Conservation (phyloP, 1,140 invertebrate genomes). For the Papilio polytes region DNA sequence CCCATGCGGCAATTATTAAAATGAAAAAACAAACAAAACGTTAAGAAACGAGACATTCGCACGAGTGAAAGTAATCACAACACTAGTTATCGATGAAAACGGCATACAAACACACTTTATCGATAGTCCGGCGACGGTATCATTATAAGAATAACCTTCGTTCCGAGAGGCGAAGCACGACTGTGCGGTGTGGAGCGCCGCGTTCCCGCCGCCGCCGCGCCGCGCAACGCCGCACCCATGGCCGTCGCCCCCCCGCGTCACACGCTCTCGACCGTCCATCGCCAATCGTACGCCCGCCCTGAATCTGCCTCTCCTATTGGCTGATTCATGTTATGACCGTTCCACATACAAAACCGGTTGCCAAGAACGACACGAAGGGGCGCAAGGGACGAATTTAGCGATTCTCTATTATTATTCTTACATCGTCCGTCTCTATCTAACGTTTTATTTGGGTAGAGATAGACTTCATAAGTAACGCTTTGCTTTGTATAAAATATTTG, state of each 20-base stretch:
- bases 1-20: conserved; percentile 80
- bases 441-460: conserved; percentile 45
- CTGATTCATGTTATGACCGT: conserved; percentile 71
- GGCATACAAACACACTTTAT: conserved; percentile 84
- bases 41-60: conserved; percentile 82
- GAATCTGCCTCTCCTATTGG: conserved; percentile 61
- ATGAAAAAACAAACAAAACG: conserved; percentile 81
- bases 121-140: conserved; percentile 78
- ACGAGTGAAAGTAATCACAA: conserved; percentile 83
- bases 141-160: conserved; percentile 80
- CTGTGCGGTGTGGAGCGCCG: conserved; percentile 59
- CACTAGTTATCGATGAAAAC: conserved; percentile 83
- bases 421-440: conserved; percentile 59
- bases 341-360: conserved; percentile 82
- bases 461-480: conserved; percentile 56
- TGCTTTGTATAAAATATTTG: conserved; percentile 35
- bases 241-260: conserved; percentile 57
- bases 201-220: conserved; percentile 55
- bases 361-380: conserved; percentile 77
- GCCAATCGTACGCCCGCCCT: conserved; percentile 76
- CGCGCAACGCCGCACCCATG: conserved; percentile 64
- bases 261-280: conserved; percentile 65
- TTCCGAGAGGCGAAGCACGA: conserved; percentile 78
- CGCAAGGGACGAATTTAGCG: conserved; percentile 80
- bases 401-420: conserved; percentile 77